A percentile compares a stretch with the other conserved stretches of the same genome.
Evolutionary conservation across 2,113 vertebrate species (phyloP).

Genomic region (Paramormyrops kingsleyae): DNA sequence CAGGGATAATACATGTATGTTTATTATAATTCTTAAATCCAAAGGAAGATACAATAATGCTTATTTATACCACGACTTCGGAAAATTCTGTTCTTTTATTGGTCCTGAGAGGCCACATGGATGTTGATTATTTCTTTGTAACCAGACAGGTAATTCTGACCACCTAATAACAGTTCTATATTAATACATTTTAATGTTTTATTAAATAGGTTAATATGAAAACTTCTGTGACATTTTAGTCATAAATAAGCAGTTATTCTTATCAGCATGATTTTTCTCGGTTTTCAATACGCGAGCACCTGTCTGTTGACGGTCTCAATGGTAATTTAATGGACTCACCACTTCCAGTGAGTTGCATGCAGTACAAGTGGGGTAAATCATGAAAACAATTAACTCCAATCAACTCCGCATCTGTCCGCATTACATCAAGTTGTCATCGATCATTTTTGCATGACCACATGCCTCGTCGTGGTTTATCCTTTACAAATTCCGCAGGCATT

Average conservation of each 20-base stretch:
- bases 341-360: too few species aligned
- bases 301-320: not conserved
- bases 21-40: not conserved
- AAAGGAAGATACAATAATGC: not conserved
- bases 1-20: not conserved
- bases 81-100: not conserved
- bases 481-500: too few species aligned
- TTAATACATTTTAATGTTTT: not conserved
- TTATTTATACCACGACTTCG: not conserved
- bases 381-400: not conserved
- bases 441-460: not conserved
- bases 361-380: too few species aligned
- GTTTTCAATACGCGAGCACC: not conserved
- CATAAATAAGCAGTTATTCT: not conserved
- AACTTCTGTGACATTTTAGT: not conserved
- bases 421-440: not conserved
- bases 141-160: too few species aligned
- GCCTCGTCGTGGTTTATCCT: not conserved
- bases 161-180: not conserved
- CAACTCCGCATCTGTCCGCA: not conserved
- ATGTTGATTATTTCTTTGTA: not conserved
- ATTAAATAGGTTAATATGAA: not conserved
- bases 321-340: not conserved
- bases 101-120: not conserved
- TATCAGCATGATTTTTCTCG: not conserved